phyloP scores from a whole-genome alignment of 2,888 invertebrate genomes.

The Anoncus sp. region DNA sequence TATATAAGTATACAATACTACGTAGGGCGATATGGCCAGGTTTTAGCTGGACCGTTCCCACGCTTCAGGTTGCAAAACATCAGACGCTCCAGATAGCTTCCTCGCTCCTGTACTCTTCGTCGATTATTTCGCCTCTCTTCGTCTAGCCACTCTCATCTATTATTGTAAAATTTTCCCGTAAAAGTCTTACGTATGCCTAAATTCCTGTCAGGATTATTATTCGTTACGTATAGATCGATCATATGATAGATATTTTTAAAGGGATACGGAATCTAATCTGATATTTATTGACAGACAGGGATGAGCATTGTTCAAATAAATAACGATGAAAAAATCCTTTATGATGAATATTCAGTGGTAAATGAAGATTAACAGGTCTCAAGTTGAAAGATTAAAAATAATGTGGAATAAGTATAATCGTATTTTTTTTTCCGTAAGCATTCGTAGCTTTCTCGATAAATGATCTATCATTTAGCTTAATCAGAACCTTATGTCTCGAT shows the following conservation, averaged over 20 bases:
- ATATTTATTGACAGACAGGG: not conserved
- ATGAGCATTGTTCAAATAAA: not conserved
- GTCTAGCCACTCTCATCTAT: slow-evolving; percentile 28
- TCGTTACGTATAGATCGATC: slow-evolving; percentile 21
- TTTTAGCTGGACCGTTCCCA: slow-evolving; percentile 71
- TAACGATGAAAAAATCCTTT: not conserved
- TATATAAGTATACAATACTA: slow-evolving; percentile 11
- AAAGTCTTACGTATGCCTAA: slow-evolving; percentile 35
- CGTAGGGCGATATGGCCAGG: slow-evolving; percentile 24
- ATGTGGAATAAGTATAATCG: not conserved
- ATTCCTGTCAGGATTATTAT: slow-evolving; percentile 27
- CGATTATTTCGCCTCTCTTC: slow-evolving; percentile 51
- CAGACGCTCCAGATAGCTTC: slow-evolving; percentile 49
- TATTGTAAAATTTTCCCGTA: slow-evolving; percentile 41
- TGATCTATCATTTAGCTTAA: too few relatives aligned
- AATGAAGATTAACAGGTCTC: too few relatives aligned
- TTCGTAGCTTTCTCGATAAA: too few relatives aligned
- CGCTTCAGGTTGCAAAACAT: slow-evolving; percentile 76
- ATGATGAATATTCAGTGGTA: too few relatives aligned
- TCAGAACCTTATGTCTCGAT: too few relatives aligned
- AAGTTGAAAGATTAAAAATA: too few relatives aligned
- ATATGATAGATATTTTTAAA: not conserved
- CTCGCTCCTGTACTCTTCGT: slow-evolving; percentile 47
- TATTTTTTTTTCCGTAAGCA: not conserved
- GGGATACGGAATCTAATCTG: not conserved